phyloP scores from a whole-genome alignment of 2,113 vertebrate species.

The Riparia riparia region DNA sequence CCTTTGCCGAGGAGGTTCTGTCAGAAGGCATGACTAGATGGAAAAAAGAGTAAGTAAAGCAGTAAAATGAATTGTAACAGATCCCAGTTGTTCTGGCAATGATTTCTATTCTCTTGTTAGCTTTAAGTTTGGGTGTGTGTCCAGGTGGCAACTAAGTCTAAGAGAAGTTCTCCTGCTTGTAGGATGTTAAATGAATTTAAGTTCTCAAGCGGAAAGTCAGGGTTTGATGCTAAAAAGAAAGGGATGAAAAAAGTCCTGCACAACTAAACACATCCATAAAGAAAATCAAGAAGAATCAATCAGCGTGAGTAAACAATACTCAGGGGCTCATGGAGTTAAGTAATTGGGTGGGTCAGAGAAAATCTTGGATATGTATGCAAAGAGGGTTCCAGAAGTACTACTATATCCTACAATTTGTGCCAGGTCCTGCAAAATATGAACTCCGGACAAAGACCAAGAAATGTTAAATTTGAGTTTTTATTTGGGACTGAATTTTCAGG shows the following conservation, averaged over 20 bases:
- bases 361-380: neutral
- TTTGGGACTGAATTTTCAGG: neutral
- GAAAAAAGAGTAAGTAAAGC: neutral
- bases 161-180: neutral
- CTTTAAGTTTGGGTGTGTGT: neutral
- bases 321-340: too few species aligned
- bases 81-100: neutral
- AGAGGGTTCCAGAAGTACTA: neutral
- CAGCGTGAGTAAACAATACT: neutral
- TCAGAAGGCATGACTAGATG: neutral
- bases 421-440: neutral
- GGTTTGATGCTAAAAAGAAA: neutral
- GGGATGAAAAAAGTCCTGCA: fast-evolving
- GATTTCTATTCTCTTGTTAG: neutral
- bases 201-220: neutral
- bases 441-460: neutral
- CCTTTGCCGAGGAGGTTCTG: neutral
- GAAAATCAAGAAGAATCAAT: neutral
- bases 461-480: neutral
- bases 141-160: neutral
- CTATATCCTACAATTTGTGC: neutral
- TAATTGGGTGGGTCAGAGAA: neutral
- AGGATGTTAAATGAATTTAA: neutral
- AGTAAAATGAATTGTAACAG: neutral
- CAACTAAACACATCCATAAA: neutral